Base-by-base conservation (phyloP, 1,140 invertebrate genomes). In the Aphaenogaster ashmeadi region DNA sequence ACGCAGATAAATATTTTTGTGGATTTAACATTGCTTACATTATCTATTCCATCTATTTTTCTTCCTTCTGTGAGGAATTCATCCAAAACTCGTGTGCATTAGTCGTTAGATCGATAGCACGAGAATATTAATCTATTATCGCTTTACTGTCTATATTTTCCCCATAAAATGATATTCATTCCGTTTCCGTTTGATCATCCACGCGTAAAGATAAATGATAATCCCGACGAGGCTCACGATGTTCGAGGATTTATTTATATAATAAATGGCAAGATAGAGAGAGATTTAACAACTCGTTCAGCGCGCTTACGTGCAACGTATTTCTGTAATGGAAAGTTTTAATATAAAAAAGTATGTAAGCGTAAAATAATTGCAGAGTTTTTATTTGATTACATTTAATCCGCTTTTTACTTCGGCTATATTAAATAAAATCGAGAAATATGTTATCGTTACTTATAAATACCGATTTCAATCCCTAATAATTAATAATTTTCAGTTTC, bases 121-220 rank as follows among this genome's bases (percentile, higher is more conserved):
- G 8, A 47, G 27, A 38, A 84, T 75, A 60, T 62, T 84, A 75
- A 84, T 84, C 58, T 84, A 84, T 84, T 60, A 74, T 74, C 41
- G 27, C 2, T 47, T 60, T 75, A 75, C 15, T 33, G 72, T 75
- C 41, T 60, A 62, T 50, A 44, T 75, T 84, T 74, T 50, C 1
- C 0, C 52, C 8, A 60, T 84, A 62, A 83, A 83, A 75, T 60
- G 54, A 75, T 74, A 60, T 54, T 54, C 21, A 21, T 71, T 33
- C 15, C 11, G 15, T 81, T 81, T 72, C 38, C n/a, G 38, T 71
- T 79, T 44, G 41, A 79, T 79, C 75, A 79, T 69, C 2, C 56
- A 54, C 33, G 41, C n/a, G 41, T 18, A 27, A 75, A 75, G 41
- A 84, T 84, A 84, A 74, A 84, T 41, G 80, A 83, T 58, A 83